These are phyloP conservation scores for Pomatostomus ruficeps DNA, from an alignment of 2,113 vertebrate genomes.

Conservation along the genomic window DNA sequence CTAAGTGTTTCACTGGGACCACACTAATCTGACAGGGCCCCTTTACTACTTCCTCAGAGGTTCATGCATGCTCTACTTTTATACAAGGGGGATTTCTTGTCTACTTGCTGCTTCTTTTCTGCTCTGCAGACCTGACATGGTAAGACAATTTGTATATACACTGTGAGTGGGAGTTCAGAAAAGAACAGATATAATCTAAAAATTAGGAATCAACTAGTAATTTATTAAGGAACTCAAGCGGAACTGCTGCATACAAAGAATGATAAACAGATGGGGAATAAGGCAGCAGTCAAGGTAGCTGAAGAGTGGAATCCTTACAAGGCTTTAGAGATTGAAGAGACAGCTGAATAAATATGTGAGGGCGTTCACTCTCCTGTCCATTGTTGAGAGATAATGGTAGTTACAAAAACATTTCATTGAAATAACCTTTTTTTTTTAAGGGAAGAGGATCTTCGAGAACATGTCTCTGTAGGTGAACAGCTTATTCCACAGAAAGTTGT, in stretches of 20 bases:
- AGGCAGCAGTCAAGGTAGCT: slow-evolving; percentile 28
- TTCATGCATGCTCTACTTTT: slow-evolving; percentile 4
- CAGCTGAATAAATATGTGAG: not conserved
- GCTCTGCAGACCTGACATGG: slow-evolving; percentile 9
- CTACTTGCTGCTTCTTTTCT: slow-evolving; percentile 40
- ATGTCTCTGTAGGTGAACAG: not conserved
- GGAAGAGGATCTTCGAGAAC: not conserved
- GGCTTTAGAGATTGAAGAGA: slow-evolving; percentile 11
- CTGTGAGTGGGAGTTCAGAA: slow-evolving; percentile 33
- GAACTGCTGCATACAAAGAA: not conserved
- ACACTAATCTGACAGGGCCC: not conserved
- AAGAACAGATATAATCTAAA: slow-evolving; percentile 54
- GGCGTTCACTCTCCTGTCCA: not conserved
- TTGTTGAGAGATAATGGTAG: not conserved
- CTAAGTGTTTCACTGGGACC: not conserved
- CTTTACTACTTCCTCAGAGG: not conserved
- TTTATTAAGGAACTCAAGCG: slow-evolving; percentile 44
- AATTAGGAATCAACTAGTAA: slow-evolving; percentile 55
- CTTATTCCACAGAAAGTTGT: not conserved
- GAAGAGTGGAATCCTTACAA: not conserved
- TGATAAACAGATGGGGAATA: slow-evolving; percentile 48
- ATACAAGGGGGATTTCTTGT: slow-evolving; percentile 14
- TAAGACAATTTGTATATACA: slow-evolving; percentile 25
- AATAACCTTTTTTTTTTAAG: not conserved
- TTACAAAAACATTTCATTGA: not conserved